These are phyloP conservation scores for Pseudomugil tenellus DNA, from an alignment of 2,797 vertebrate genomes.

Conservation along the genomic window DNA sequence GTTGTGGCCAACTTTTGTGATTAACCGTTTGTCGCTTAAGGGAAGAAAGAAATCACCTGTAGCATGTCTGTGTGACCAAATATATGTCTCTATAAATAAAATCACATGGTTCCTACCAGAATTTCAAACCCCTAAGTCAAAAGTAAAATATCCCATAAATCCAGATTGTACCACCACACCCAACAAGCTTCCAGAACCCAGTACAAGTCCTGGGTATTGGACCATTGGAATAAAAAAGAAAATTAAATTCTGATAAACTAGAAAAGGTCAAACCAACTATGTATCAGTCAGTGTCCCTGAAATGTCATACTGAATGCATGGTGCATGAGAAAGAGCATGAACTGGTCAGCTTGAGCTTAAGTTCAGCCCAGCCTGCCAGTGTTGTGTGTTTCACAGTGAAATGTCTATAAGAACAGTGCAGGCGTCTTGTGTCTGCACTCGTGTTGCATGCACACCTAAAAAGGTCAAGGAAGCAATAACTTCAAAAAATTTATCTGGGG, in stretches of 20 bases:
- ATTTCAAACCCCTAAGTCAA: background rate
- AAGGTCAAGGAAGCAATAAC: constrained; percentile 55
- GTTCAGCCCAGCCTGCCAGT: background rate
- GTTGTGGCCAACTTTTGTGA: background rate
- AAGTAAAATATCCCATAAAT: background rate
- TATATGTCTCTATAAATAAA: background rate
- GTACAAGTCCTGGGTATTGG: constrained; percentile 1
- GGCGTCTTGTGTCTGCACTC: constrained; percentile 4
- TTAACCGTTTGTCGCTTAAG: background rate
- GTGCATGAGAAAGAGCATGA: constrained; percentile 12
- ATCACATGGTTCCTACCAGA: background rate
- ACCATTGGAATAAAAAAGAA: constrained; percentile 5
- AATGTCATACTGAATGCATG: constrained; percentile 36
- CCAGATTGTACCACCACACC: background rate
- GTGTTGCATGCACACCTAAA: constrained; percentile 24
- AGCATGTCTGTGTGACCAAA: background rate
- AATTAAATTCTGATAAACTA: constrained; percentile 31
- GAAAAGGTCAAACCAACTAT: constrained; percentile 41
- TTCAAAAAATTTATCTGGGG: constrained; percentile 41
- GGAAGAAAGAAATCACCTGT: background rate
- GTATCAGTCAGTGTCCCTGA: constrained; percentile 15
- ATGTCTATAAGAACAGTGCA: background rate
- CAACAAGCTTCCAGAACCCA: background rate
- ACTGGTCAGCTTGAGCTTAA: background rate
- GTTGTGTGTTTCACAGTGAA: constrained; percentile 14